Conservation (phyloP, 1,140 invertebrate genomes). For the Phymorhynchus buccinoides region DNA sequence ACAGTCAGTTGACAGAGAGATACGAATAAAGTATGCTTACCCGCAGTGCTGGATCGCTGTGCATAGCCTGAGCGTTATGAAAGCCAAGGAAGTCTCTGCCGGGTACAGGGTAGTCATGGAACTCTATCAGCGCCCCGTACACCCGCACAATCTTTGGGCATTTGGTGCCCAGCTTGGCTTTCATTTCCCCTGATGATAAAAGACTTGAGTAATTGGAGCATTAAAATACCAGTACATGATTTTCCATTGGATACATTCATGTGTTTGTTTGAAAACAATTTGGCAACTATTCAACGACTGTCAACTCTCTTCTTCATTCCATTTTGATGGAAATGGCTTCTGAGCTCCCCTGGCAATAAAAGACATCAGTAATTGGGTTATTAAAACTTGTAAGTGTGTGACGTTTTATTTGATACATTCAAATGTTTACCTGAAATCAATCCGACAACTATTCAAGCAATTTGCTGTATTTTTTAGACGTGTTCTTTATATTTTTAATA, state of each 20-base stretch:
- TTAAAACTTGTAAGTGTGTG: too few relatives aligned
- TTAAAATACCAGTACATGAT: not conserved
- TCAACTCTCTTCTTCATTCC: too few relatives aligned
- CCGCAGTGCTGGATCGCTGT: constrained; percentile 42
- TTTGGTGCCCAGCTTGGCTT: not conserved
- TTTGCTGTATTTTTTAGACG: too few relatives aligned
- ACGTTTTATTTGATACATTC: too few relatives aligned
- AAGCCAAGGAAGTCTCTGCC: constrained; percentile 38
- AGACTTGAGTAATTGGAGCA: not conserved
- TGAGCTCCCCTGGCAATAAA: too few relatives aligned
- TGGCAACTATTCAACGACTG: not conserved
- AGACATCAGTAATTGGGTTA: too few relatives aligned
- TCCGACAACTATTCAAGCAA: too few relatives aligned
- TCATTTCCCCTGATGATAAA: not conserved
- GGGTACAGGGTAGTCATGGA: constrained; percentile 56
- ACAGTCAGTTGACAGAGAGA: not conserved
- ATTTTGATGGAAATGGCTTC: not conserved
- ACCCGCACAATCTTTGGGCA: constrained; percentile 57
- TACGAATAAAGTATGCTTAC: not conserved
- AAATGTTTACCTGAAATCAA: too few relatives aligned
- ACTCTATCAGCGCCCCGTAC: constrained; percentile 56
- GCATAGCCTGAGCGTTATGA: constrained; percentile 24
- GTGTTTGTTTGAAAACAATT: not conserved
- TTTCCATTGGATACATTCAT: not conserved
- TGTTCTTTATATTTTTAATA: too few relatives aligned